phyloP scores from a whole-genome alignment of 2,888 invertebrate species.

The Stenchaetothrips biformis region DNA sequence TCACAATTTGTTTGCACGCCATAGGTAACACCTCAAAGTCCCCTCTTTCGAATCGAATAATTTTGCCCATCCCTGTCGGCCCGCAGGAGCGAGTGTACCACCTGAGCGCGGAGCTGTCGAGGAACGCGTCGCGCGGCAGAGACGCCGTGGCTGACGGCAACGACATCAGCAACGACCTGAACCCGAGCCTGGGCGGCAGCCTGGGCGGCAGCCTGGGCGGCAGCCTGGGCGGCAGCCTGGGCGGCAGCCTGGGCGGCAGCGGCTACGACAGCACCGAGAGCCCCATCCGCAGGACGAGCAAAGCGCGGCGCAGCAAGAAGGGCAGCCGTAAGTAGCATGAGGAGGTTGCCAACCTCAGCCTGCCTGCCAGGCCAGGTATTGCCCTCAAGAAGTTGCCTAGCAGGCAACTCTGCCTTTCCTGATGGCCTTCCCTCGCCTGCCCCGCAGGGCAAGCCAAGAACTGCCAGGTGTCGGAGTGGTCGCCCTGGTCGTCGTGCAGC shows the following conservation, averaged over 20 bases:
- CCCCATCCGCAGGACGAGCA: slow-evolving; percentile 3
- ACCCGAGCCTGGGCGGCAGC: slow-evolving; percentile 13
- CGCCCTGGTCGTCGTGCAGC: slow-evolving; percentile 45
- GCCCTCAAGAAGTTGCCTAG: no score
- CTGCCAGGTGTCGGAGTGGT: slow-evolving; percentile 44
- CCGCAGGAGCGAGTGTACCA: slow-evolving; percentile 34
- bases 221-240: neutral
- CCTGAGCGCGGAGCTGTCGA: slow-evolving; percentile 31
- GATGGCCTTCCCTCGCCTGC: neutral
- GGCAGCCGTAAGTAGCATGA: slow-evolving; percentile 28
- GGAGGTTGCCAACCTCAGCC: neutral
- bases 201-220: neutral
- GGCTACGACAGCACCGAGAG: neutral
- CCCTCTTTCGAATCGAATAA: no score
- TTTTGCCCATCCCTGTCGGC: neutral
- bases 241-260: neutral
- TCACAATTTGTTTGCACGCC: no score
- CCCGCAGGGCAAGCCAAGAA: slow-evolving; percentile 40
- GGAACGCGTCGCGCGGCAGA: slow-evolving; percentile 19
- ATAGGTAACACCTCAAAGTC: no score
- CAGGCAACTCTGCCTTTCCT: no score
- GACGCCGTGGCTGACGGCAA: slow-evolving; percentile 22
- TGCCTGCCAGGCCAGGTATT: no score
- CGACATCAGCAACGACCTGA: slow-evolving; percentile 35
- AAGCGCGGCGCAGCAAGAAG: slow-evolving; percentile 25